phyloP scores from a whole-genome alignment of 2,888 invertebrate species.

The Melinopterus prodromus region DNA sequence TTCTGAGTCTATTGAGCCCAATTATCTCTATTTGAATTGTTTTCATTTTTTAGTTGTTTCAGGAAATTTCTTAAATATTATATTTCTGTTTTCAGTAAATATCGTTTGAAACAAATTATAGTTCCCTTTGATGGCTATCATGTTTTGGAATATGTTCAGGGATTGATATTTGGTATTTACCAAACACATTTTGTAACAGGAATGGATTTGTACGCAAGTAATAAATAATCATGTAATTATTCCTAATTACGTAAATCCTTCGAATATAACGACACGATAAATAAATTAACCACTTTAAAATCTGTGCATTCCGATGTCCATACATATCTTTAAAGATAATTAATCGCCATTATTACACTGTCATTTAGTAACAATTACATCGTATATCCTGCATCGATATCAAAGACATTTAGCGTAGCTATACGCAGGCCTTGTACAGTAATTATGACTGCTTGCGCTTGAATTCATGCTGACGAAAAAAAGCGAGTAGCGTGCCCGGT shows the following conservation, averaged over 20 bases:
- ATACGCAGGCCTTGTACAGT: neutral
- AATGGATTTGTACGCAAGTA: neutral
- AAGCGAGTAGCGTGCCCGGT: neutral
- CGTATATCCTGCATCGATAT: conserved; percentile 7
- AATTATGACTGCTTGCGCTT: neutral
- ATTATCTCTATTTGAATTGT: too few relatives aligned
- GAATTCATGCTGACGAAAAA: conserved; percentile 8
- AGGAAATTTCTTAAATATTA: too few relatives aligned
- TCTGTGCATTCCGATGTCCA: conserved; percentile 4
- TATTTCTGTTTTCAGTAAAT: too few relatives aligned
- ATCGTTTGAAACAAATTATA: too few relatives aligned
- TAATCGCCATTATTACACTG: conserved; percentile 17
- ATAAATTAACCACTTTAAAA: neutral
- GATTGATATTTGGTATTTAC: too few relatives aligned
- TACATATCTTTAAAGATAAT: neutral
- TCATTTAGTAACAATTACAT: conserved; percentile 9
- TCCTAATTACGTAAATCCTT: neutral
- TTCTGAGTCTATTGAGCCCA: too few relatives aligned
- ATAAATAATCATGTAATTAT: neutral
- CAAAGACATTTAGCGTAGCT: neutral
- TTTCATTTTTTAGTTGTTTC: too few relatives aligned
- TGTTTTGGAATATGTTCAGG: too few relatives aligned
- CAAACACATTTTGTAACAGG: too few relatives aligned
- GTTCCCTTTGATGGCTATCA: too few relatives aligned
- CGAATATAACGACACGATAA: neutral